phyloP scores from a whole-genome alignment of 1,140 invertebrate species.

The Harpegnathos saltator region DNA sequence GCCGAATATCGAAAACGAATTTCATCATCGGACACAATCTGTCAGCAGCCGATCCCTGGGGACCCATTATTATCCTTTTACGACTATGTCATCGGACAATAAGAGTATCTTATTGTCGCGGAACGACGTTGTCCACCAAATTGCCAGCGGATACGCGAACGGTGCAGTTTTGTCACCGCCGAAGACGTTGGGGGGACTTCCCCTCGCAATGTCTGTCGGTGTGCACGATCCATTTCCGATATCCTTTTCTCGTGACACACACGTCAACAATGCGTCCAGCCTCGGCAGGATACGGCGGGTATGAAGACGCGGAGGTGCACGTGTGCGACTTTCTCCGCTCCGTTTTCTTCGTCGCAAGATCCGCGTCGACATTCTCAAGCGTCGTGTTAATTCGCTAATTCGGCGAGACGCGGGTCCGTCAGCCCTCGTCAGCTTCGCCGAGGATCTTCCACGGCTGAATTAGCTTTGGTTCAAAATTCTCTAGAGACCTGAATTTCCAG shows the following conservation, averaged over 20 bases:
- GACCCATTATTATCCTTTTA: constrained; percentile 33
- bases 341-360: too few species aligned
- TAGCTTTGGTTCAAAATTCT: too few species aligned
- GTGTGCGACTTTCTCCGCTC: not conserved
- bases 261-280: not conserved
- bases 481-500: too few species aligned
- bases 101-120: constrained; percentile 8
- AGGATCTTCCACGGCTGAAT: too few species aligned
- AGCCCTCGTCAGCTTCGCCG: too few species aligned
- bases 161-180: constrained; percentile 25
- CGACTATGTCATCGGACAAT: constrained; percentile 32
- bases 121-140: constrained; percentile 15
- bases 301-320: not conserved
- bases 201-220: constrained; percentile 22
- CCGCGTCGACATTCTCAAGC: too few species aligned
- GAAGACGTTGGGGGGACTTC: not conserved
- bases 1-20: constrained; percentile 10
- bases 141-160: constrained; percentile 33
- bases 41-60: constrained; percentile 9
- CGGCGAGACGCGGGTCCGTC: too few species aligned
- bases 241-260: constrained; percentile 15
- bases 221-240: not conserved
- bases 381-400: too few species aligned
- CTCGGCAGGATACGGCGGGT: not conserved
- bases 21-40: not conserved